Conservation (phyloP, 2,888 invertebrate genomes). For the Gryllus longicercus region DNA sequence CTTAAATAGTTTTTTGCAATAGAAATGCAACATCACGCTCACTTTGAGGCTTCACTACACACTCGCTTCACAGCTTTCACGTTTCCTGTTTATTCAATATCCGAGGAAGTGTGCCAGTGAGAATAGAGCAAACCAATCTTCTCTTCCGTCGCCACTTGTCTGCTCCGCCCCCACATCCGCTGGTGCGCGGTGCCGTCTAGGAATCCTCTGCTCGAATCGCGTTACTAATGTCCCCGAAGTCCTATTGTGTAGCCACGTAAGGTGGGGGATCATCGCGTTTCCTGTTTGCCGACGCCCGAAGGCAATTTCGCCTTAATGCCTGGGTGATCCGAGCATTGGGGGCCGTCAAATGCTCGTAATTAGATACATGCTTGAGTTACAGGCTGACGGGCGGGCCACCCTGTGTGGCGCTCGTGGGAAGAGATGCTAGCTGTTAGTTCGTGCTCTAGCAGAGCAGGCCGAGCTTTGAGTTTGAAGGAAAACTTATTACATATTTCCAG, state of each 20-base stretch:
- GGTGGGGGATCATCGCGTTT: background rate
- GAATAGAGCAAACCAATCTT: background rate
- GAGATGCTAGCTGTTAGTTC: no score
- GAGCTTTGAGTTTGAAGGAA: no score
- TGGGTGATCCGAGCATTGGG: background rate
- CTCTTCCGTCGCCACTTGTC: background rate
- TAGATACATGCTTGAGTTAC: background rate
- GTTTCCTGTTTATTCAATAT: no score
- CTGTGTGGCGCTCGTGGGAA: no score
- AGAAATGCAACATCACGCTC: no score
- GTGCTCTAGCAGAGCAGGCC: no score
- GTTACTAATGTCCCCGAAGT: background rate
- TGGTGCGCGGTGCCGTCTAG: background rate
- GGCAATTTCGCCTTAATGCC: slow-evolving; percentile 1
- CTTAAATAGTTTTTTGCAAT: no score
- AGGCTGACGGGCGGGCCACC: background rate
- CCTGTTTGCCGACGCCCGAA: background rate
- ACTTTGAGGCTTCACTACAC: no score
- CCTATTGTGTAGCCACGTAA: background rate
- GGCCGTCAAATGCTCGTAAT: background rate
- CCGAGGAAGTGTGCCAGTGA: no score
- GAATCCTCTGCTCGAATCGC: background rate
- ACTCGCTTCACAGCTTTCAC: no score
- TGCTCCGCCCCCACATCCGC: background rate
- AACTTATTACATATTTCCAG: no score